A percentile compares a stretch with the other conserved stretches of the same genome.
Conservation (phyloP, 2,888 invertebrate genomes). For the Petrolisthes manimaculis region DNA sequence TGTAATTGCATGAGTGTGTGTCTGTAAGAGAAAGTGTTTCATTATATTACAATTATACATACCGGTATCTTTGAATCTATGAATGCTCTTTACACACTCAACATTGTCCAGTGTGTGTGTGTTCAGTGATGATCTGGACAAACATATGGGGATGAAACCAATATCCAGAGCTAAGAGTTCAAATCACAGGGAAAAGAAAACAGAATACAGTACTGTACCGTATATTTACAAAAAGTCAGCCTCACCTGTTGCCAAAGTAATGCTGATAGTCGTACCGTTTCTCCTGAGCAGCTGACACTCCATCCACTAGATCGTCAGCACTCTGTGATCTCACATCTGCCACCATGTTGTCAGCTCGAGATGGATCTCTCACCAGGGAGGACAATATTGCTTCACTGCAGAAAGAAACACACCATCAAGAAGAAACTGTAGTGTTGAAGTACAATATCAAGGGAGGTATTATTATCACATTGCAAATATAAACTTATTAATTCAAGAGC, state of each 20-base stretch:
- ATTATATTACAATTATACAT: too few species aligned
- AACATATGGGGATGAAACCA: too few species aligned
- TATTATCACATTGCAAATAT: not conserved
- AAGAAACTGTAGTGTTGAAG: not conserved
- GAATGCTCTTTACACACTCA: too few species aligned
- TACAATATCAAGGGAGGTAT: not conserved
- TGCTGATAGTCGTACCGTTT: slow-evolving; percentile 69
- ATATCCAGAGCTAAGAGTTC: too few species aligned
- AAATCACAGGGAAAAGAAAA: too few species aligned
- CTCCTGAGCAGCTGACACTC: slow-evolving; percentile 74
- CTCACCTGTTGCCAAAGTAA: slow-evolving; percentile 68
- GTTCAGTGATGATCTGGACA: too few species aligned
- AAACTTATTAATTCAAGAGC: not conserved
- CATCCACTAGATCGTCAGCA: slow-evolving; percentile 75
- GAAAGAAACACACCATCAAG: not conserved
- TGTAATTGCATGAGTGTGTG: not conserved
- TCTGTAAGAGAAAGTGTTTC: not conserved
- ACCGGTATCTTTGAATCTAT: too few species aligned
- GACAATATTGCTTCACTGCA: slow-evolving; percentile 62
- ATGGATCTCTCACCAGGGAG: slow-evolving; percentile 52
- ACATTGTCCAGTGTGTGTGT: too few species aligned
- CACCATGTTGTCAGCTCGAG: slow-evolving; percentile 71
- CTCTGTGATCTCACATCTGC: slow-evolving; percentile 78
- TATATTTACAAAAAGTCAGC: not conserved
- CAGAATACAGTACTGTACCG: not conserved